These are phyloP conservation scores for Larimichthys polyactis DNA, from an alignment of 2,113 vertebrate genomes.

Conservation along the genomic window DNA sequence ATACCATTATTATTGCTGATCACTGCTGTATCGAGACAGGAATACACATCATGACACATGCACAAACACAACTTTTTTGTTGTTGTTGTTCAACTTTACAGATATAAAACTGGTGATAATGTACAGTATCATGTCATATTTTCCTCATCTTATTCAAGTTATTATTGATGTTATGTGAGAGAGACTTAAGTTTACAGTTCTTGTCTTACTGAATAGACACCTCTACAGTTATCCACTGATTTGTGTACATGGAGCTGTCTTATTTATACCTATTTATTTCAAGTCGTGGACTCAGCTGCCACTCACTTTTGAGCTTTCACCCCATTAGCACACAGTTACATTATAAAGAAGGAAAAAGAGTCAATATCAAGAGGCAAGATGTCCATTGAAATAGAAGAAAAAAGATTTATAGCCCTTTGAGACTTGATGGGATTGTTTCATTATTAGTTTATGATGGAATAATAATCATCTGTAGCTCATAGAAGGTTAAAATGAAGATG, in stretches of 20 bases:
- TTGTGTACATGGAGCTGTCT: constrained; percentile 28
- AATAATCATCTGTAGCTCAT: constrained; percentile 32
- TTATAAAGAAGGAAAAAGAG: constrained; percentile 1
- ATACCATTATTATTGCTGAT: constrained; percentile 9
- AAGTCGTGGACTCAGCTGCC: constrained; percentile 5
- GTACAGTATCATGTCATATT: constrained; percentile 44
- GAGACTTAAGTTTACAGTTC: constrained; percentile 39
- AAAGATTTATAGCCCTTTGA: constrained; percentile 21
- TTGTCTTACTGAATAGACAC: constrained; percentile 10
- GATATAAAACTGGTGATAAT: constrained; percentile 41
- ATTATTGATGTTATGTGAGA: constrained; percentile 33
- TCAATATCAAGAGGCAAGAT: constrained; percentile 27
- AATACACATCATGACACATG: constrained; percentile 51
- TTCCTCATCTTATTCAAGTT: constrained; percentile 30
- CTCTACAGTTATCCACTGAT: constrained; percentile 24
- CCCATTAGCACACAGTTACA: constrained; percentile 1
- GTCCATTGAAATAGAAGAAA: constrained; percentile 36
- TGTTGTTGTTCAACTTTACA: constrained; percentile 32
- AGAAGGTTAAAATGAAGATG: constrained; percentile 11
- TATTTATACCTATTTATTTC: constrained; percentile 39
- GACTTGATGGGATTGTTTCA: constrained; percentile 20
- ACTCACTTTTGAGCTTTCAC: constrained; percentile 21
- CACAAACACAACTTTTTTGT: constrained; percentile 36
- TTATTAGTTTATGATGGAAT: constrained; percentile 26
- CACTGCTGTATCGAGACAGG: constrained; percentile 64